A percentile compares a stretch with the other conserved stretches of the same genome.
These are phyloP conservation scores for Plemyria rubiginata DNA, from an alignment of 2,888 invertebrate species.

Conservation along the genomic window DNA sequence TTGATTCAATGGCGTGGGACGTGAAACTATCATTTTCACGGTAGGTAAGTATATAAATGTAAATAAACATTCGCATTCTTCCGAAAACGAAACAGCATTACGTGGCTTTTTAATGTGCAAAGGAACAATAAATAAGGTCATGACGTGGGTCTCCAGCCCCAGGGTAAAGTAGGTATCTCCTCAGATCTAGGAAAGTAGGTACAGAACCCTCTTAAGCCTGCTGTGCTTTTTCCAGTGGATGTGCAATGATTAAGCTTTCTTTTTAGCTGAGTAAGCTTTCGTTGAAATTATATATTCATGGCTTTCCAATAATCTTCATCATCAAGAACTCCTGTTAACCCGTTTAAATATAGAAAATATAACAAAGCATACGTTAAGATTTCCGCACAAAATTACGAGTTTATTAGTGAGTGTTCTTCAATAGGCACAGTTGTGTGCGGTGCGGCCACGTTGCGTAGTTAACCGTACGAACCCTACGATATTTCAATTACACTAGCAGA, in stretches of 20 bases:
- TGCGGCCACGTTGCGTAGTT: too few relatives aligned
- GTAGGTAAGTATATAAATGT: not conserved
- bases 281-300: not conserved
- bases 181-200: not conserved
- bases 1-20: not conserved
- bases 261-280: not conserved
- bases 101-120: not conserved
- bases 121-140: not conserved
- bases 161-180: too few relatives aligned
- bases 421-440: conserved; percentile 40
- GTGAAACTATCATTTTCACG: not conserved
- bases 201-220: too few relatives aligned
- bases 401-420: conserved; percentile 53
- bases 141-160: too few relatives aligned
- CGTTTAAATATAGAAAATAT: conserved; percentile 42
- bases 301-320: conserved; percentile 14
- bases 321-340: conserved; percentile 25
- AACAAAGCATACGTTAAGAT: conserved; percentile 51
- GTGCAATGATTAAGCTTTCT: not conserved
- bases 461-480: conserved; percentile 7
- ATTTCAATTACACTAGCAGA: conserved; percentile 15
- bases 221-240: not conserved
- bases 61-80: not conserved
- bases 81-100: not conserved
- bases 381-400: conserved; percentile 56